These are phyloP conservation scores for Protonemura montana DNA, from an alignment of 2,888 invertebrate genomes.

Conservation along the genomic window DNA sequence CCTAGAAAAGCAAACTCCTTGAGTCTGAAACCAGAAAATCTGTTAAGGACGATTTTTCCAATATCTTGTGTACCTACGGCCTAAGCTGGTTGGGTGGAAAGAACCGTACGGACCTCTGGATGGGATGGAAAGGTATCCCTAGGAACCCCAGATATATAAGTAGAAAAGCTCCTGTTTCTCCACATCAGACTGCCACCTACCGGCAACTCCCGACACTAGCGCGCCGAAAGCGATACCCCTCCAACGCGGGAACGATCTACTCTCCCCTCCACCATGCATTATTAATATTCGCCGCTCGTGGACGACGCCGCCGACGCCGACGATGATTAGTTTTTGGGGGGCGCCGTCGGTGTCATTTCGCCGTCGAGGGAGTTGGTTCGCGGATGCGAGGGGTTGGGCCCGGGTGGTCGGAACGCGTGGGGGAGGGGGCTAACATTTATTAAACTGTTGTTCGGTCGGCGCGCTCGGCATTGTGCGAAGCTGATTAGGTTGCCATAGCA, in stretches of 20 bases:
- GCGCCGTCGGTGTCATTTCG: background rate
- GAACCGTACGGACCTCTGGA: too few species aligned
- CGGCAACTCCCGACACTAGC: background rate
- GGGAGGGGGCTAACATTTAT: background rate
- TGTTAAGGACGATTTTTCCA: too few species aligned
- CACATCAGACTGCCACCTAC: background rate
- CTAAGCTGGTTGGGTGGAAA: too few species aligned
- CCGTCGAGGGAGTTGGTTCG: background rate
- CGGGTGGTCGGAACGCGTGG: too few species aligned
- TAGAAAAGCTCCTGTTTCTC: too few species aligned
- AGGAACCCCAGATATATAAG: too few species aligned
- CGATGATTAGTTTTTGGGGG: constrained; percentile 1
- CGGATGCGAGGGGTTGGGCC: background rate
- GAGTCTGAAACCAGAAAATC: too few species aligned
- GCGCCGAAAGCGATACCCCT: background rate
- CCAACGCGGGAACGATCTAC: background rate
- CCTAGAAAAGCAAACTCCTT: too few species aligned
- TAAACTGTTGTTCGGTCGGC: background rate
- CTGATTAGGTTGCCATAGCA: background rate
- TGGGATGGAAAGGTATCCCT: too few species aligned
- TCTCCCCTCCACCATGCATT: too few species aligned
- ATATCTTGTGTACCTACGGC: too few species aligned
- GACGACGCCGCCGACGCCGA: background rate
- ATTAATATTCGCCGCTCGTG: background rate
- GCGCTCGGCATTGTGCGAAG: background rate